Evolutionary conservation across 2,113 vertebrate species (phyloP).

Genomic region (Tetraodon nigroviridis): DNA sequence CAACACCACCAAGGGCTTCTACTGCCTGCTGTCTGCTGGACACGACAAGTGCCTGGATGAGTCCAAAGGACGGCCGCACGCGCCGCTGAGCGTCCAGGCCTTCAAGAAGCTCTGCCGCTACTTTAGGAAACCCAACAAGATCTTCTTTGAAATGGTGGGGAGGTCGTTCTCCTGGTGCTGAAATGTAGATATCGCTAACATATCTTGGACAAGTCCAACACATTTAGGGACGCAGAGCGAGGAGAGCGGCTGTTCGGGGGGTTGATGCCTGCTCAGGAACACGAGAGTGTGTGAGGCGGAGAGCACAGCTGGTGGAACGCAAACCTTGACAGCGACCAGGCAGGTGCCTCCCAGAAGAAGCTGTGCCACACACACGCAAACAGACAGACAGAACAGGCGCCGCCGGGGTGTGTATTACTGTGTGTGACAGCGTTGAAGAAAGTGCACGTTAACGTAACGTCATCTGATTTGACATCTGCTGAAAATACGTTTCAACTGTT

Average conservation of each 20-base stretch:
- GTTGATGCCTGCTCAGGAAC: slow-evolving; percentile 43
- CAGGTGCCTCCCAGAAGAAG: slow-evolving; percentile 39
- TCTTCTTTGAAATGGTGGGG: slow-evolving; percentile 79
- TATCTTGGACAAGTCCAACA: slow-evolving; percentile 2
- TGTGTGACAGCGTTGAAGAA: background rate
- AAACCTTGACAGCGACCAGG: slow-evolving; percentile 8
- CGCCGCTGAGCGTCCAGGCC: slow-evolving; percentile 63
- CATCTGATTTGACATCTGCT: background rate
- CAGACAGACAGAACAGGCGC: background rate
- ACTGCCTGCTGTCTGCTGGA: slow-evolving; percentile 74
- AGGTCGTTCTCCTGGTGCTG: slow-evolving; percentile 79
- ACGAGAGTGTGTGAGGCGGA: slow-evolving; percentile 1
- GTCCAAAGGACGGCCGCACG: slow-evolving; percentile 79
- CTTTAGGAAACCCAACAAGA: slow-evolving; percentile 72
- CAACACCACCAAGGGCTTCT: slow-evolving; percentile 81
- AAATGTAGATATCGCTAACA: background rate
- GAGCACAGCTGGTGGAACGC: slow-evolving; percentile 3
- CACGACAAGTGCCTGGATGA: slow-evolving; percentile 78
- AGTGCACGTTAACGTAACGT: slow-evolving; percentile 23
- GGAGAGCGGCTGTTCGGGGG: slow-evolving; percentile 2
- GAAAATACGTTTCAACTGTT: slow-evolving; percentile 31
- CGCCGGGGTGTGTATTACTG: background rate
- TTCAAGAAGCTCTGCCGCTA: slow-evolving; percentile 74
- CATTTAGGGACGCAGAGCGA: slow-evolving; percentile 31
- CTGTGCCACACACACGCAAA: slow-evolving; percentile 50